Percentiles rank a stretch among this genome's conserved stretches.
Evolutionary conservation across 1,140 invertebrate species (phyloP).

Genomic region (Euglossa dilemma): DNA sequence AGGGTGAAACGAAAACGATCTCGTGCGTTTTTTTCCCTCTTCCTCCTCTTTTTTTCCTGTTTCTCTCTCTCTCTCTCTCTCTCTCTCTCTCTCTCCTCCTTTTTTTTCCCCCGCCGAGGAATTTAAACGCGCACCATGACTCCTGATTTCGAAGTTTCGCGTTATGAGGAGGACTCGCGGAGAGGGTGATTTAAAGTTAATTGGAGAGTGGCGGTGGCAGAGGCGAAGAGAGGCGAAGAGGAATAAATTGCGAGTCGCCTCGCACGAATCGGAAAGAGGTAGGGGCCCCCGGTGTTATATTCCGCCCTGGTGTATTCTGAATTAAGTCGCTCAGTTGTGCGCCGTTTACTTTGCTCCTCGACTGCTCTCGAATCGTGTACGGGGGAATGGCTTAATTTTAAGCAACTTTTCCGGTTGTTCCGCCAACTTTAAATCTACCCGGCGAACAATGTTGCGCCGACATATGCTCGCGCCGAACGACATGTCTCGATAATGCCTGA

Average conservation of each 20-base stretch:
- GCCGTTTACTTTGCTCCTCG: constrained; percentile 66
- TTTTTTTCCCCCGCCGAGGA: not conserved
- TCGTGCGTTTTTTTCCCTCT: not conserved
- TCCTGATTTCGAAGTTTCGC: constrained; percentile 62
- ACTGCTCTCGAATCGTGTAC: constrained; percentile 58
- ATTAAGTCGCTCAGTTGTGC: constrained; percentile 69
- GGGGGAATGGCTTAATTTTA: constrained; percentile 65
- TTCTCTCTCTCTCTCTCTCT: too few species aligned
- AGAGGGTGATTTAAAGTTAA: constrained; percentile 68
- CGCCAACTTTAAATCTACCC: constrained; percentile 53
- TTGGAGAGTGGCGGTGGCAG: constrained; percentile 60
- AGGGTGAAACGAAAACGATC: constrained; percentile 35
- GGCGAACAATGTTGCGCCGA: constrained; percentile 27
- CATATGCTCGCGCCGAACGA: not conserved
- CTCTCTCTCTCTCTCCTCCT: too few species aligned
- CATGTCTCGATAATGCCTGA: constrained; percentile 6
- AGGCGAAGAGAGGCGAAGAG: constrained; percentile 43
- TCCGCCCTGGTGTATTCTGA: constrained; percentile 57
- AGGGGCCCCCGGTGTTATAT: constrained; percentile 31
- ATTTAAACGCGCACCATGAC: constrained; percentile 47
- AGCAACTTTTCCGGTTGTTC: constrained; percentile 56
- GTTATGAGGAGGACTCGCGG: constrained; percentile 55
- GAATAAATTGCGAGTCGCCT: constrained; percentile 70
- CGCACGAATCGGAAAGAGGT: constrained; percentile 41
- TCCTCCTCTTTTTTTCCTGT: too few species aligned